Base-by-base conservation (phyloP, 2,113 vertebrate genomes). In the Hiodon tergisus region DNA sequence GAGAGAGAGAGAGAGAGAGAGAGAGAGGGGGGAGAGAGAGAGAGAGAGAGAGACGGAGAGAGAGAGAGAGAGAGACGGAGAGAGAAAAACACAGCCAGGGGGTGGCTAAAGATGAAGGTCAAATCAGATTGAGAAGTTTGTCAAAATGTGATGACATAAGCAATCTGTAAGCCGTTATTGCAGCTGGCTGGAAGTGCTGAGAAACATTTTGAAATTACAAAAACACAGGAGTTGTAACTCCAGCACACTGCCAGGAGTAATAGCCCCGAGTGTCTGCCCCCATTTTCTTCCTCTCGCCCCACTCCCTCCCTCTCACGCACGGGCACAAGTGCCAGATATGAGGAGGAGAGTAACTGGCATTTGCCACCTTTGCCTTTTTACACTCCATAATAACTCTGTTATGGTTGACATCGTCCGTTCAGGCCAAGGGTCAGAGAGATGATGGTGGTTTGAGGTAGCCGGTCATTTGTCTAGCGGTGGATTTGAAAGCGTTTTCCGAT, bases 81-180 rank as follows among this genome's bases (percentile, higher is more conserved):
- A 63, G 7, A 3, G n/a, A 10, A 2, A 31, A 16, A 70, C 52
- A 31, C 52, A 17, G 3, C 16, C n/a, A 94, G 92, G 94, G 95
- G 94, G 96, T 96, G 95, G 94, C 91, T 94, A 92, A 93, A 94
- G 92, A 96, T 92, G 93, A 95, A 94, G 94, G 94, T 96, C 94
- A 95, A 89, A 95, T 94, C 92, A 93, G 92, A 95, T 94, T 92
- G 92, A 94, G 94, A 96, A 94, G 94, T 97, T 96, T 96, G 95
- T 96, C 94, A 95, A 95, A 95, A 98, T 93, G 92, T 93, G 92
- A 95, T 97, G 95, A 97, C 94, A 97, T 94, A 91, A 92, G 94
- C 95, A 96, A 95, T 97, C 94, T 96, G 94, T 94, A 95, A 94
- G 93, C 91, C 93, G 93, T 93, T 68, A 68, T 59, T 59, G 54